Evolutionary conservation across 2,113 vertebrate genomes (phyloP).

Genomic region (Ictalurus furcatus): DNA sequence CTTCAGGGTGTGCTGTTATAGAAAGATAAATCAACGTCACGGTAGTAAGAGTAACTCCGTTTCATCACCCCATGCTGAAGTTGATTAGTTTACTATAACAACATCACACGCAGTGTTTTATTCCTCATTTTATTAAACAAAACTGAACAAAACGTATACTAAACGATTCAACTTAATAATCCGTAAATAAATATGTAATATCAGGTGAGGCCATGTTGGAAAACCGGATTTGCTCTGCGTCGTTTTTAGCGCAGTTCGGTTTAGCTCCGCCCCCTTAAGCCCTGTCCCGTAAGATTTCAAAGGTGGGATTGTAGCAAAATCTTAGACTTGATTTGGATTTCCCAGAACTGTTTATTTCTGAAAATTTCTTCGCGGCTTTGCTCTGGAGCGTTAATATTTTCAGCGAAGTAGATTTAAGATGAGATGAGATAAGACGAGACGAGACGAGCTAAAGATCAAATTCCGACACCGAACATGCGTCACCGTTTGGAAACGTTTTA

Average conservation of each 20-base stretch:
- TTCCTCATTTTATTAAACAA: background rate
- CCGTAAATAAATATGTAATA: background rate
- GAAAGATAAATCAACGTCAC: background rate
- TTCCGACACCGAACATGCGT: background rate
- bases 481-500: background rate
- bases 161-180: background rate
- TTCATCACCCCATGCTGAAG: background rate
- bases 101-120: background rate
- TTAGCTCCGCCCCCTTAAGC: background rate
- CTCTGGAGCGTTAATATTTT: background rate
- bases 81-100: background rate
- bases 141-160: background rate
- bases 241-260: background rate
- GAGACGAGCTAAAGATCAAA: background rate
- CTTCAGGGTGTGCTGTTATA: background rate
- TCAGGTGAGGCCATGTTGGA: background rate
- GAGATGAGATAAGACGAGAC: background rate
- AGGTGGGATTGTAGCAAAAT: background rate
- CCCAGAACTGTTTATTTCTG: background rate
- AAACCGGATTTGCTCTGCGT: background rate
- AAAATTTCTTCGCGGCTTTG: background rate
- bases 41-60: background rate
- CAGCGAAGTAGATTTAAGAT: background rate
- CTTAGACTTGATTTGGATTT: background rate
- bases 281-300: background rate